Evolutionary conservation across 2,113 vertebrate genomes (phyloP), one percentile per base, ranked within the genome.

Genomic region (Takifugu flavidus): DNA sequence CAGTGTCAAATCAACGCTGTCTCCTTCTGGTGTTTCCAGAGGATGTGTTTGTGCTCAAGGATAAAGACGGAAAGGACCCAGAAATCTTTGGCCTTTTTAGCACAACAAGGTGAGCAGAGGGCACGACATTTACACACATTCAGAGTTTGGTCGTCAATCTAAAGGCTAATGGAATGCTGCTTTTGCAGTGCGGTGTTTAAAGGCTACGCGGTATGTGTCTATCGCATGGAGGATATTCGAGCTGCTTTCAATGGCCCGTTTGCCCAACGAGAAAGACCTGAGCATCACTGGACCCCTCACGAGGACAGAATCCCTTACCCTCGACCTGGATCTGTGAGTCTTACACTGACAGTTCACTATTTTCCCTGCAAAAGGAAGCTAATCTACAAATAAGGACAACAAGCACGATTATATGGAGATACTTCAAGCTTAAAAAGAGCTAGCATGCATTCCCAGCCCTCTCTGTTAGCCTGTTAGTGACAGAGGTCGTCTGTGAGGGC

Each of bases 1-100:
- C 11, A 45, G 43, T 13, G 13, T n/a, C 60, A 25, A 58, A 31
- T 39, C 34, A 20, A 20, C 1, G 20, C 20, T 20, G 53, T 67
- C 1, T 57, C 8, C 2, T 12, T 68, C 20, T 61, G 80, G 80
- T 91, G 49, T 87, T 93, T 49, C 65, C 85, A 99, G 97, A 97
- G 91, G 97, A 99, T 65, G 86, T 98, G 12, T 99, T 95, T 82
- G 86, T 98, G 70, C 88, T 99, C 7, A 93, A 90, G 51, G 96
- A 88, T 67, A 95, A 94, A 77, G 96, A 98, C 70, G 88, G 82
- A 29, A 98, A 95, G 88, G 97, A 98, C 67, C 96, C 97, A 29
- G 94, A 96, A 75, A 93, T 99, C 74, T 98, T 98, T 86, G 95
- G 94, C 60, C 92, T 99, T 56, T 99, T 99, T 77, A 97, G 93